Evolutionary conservation across 2,888 invertebrate genomes (phyloP), one percentile per base, ranked within the genome.

Genomic region (Athetis lepigone): DNA sequence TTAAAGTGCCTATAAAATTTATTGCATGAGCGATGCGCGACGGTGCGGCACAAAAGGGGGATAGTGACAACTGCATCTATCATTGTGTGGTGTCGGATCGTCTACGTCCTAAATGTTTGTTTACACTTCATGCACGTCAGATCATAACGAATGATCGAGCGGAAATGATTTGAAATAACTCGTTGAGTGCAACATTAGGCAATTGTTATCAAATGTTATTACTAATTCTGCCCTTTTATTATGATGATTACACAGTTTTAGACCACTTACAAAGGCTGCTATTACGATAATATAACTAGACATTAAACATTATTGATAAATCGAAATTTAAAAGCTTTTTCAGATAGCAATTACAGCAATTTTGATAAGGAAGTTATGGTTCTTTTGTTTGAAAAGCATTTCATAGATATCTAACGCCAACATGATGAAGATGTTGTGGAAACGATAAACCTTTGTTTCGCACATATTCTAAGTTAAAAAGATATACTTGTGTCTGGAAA

Each of bases 401-500:
- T 57, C 51, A 54, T 58, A 58, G 57, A 63, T 63, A 66, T 55
- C 42, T 25, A 51, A 23, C 39, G 27, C 45, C 18, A 52, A 58
- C 62, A 61, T 56, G 37, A 60, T 67, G 51, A 62, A 67, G 62
- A 70, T 71, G 45, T 71, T 66, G 59, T 66, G 40, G 60, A 61
- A 66, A 64, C 36, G 68, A 80, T 68, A 80, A 75, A 68, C 37
- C 57, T 72, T 78, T 66, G 72, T 79, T 81, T 81, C 77, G 79
- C 80, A 81, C 78, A 81, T 82, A 85, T 75, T 81, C 82, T 75
- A 77, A 72, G 79, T 80, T 82, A 70, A 77, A 72, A 72, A 80
- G 84, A 82, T 83, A 83, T 77, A 72, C 50, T 36, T 74, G 70
- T 70, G 81, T 77, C 77, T 90, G 88, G 90, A 86, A 90, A 90